Conservation (phyloP, 2,888 invertebrate genomes). For the Megalurothrips usitatus region DNA sequence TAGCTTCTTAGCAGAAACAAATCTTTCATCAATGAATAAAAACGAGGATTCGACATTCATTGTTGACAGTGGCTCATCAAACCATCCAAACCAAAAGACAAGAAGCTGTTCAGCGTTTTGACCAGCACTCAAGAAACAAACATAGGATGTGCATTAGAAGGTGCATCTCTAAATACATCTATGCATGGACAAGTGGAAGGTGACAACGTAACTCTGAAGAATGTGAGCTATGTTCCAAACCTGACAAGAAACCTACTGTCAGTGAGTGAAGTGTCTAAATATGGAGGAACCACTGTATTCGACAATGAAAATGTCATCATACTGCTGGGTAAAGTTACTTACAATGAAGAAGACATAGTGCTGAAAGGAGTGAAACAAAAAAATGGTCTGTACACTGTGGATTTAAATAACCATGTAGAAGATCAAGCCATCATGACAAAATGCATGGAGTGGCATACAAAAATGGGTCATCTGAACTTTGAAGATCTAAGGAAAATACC, state of each 20-base stretch:
- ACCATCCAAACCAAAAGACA: background rate
- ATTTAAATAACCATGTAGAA: no score
- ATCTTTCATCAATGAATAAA: background rate
- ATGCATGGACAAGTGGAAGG: background rate
- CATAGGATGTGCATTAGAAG: background rate
- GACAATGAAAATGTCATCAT: constrained; percentile 1
- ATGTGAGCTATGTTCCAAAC: constrained; percentile 38
- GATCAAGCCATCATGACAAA: no score
- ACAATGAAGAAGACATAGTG: background rate
- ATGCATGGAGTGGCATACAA: no score
- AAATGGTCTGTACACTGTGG: no score
- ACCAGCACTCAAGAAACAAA: background rate
- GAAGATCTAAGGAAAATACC: no score
- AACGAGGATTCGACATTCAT: background rate
- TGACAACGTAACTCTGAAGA: constrained; percentile 32
- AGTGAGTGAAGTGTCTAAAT: constrained; percentile 37
- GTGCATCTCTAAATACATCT: background rate
- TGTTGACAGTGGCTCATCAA: background rate
- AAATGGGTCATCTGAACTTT: no score
- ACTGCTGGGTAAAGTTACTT: background rate
- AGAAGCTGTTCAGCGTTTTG: no score
- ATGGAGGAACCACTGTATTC: constrained; percentile 36
- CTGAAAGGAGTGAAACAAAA: no score
- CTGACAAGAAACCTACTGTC: constrained; percentile 38
- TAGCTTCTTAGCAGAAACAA: background rate